Base-by-base conservation (phyloP, 2,888 invertebrate genomes). In the Spisula solida region DNA sequence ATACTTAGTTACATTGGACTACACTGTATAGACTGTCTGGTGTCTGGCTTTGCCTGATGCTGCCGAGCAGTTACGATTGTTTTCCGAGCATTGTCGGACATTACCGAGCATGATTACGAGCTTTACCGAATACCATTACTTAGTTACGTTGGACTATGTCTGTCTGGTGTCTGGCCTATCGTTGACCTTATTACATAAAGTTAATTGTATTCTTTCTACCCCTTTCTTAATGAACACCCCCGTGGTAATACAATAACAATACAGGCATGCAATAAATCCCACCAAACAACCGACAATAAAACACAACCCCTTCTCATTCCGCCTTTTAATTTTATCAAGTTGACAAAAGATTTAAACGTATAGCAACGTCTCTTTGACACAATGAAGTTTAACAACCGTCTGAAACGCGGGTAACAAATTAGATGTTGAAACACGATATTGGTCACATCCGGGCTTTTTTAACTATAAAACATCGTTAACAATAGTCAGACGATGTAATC, bases 201-300 rank as follows among this genome's bases (percentile, higher is more conserved):
- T 66, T 47, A 66, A 29, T 75, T 4, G 75, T 18, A 4, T 75
- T 75, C 34, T 18, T 2, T 25, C 31, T 75, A 34, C 0, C 25
- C 31, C 75, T 0, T 14, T 31, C 34, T 18, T 31, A 14, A 16
- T 75, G 75, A 31, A 75, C 75, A 75, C 31, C 5, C 25, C 75
- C 5, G 16, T 75, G 25, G 31, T 34, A 31, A 31, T 31, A 31
- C 18, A 75, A 14, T 75, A 34, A 75, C 75, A 31, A 75, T 31
- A 31, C 18, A 75, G 14, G 5, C n/a, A 14, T 4, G 29, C 16
- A 83, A 83, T 83, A 83, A 78, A 85, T 79, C 29, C 34, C 55
- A 55, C 78, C 78, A 79, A 85, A 85, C 78, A 85, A 85, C 41
- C 16, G 85, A 55, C 34, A 78, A 56, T 56, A 84, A 84, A 78